Evolutionary conservation across 53 echinoderm and acorn worm species (phyloP).

Genomic region (Stichopus horrens): DNA sequence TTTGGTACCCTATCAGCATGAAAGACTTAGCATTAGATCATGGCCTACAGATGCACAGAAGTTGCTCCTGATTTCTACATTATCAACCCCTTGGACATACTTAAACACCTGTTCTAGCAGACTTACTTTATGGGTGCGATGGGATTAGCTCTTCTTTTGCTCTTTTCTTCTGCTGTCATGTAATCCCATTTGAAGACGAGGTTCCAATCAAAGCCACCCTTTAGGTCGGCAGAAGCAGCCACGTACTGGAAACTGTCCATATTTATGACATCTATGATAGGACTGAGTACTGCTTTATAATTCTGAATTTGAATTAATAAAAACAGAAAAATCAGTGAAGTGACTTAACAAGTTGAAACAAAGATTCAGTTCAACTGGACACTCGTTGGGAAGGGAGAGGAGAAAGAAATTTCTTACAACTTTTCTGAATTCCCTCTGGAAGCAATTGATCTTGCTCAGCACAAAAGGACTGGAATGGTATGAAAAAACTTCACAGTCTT

Average conservation of each 20-base stretch:
- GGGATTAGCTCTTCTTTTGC: conserved; percentile 71
- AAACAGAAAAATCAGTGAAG: neutral
- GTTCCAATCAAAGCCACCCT: conserved; percentile 99
- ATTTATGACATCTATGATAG: conserved; percentile 98
- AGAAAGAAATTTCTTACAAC: no score
- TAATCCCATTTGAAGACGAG: conserved; percentile 99
- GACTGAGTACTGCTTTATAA: conserved; percentile 94
- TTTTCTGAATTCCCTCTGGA: no score
- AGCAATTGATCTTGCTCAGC: no score
- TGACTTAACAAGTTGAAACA: neutral
- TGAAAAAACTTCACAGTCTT: no score
- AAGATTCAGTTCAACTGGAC: no score
- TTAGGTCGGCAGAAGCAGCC: conserved; percentile 92
- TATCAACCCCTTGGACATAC: no score
- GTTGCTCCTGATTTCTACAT: no score
- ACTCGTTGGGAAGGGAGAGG: no score
- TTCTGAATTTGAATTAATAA: conserved; percentile 55
- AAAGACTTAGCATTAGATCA: no score
- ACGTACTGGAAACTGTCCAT: conserved; percentile 99
- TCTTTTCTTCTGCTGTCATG: conserved; percentile 89
- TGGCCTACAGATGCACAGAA: no score
- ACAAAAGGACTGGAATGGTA: no score
- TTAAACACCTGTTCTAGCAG: neutral
- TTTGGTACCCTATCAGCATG: no score
- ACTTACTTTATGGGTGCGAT: conserved; percentile 89